A percentile compares a stretch with the other conserved stretches of the same genome.
Conservation (phyloP, 2,113 vertebrate species). For the Neogale vison region DNA sequence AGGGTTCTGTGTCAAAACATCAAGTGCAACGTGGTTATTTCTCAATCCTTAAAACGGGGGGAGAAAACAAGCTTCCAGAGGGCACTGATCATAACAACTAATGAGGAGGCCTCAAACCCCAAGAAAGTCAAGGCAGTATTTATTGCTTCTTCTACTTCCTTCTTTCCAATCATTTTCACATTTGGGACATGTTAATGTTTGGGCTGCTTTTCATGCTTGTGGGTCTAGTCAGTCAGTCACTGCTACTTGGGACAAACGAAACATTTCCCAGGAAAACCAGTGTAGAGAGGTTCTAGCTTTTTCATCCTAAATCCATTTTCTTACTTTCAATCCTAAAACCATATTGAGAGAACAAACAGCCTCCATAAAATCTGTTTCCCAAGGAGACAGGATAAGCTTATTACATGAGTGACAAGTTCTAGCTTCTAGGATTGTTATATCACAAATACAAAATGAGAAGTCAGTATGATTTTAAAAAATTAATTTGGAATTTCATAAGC, state of each 20-base stretch:
- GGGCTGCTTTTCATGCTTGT: constrained; percentile 36
- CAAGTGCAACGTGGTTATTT: neutral
- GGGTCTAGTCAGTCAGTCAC: constrained; percentile 32
- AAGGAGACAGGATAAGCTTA: constrained; percentile 19
- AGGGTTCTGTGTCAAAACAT: neutral
- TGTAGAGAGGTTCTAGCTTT: constrained; percentile 21
- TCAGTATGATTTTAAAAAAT: constrained; percentile 40
- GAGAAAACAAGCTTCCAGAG: neutral
- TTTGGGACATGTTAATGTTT: constrained; percentile 2
- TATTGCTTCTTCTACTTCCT: constrained; percentile 30
- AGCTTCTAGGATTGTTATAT: constrained; percentile 61
- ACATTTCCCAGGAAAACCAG: constrained; percentile 28
- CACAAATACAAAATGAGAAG: constrained; percentile 69
- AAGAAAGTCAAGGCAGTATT: neutral
- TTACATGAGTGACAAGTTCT: constrained; percentile 44
- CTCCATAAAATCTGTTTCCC: constrained; percentile 7
- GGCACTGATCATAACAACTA: neutral
- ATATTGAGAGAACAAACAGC: constrained; percentile 28
- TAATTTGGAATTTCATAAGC: constrained; percentile 56
- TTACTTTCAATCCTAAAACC: constrained; percentile 48
- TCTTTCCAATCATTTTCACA: constrained; percentile 8
- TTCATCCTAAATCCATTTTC: constrained; percentile 37
- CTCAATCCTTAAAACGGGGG: constrained; percentile 26
- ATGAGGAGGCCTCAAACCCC: neutral
- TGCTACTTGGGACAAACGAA: constrained; percentile 21